Evolutionary conservation across 30 jellyfish, hydroid and myxozoan genomes (phyloP), one percentile per base, ranked within the genome.

Genomic region (Mastigias papua): DNA sequence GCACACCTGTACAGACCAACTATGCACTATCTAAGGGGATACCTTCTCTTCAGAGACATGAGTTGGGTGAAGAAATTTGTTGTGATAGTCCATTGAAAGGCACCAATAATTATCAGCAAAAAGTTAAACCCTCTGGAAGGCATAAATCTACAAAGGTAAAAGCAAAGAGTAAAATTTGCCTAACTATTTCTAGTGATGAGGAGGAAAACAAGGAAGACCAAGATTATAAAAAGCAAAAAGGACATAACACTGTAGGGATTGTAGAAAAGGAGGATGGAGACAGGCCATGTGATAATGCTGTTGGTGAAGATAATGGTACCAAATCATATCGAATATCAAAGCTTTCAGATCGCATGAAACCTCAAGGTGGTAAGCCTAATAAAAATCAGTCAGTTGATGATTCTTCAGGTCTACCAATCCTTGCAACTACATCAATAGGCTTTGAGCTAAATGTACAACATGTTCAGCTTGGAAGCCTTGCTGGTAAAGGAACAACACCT

Each of bases 131-230:
- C 35, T 5, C 37, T 72, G 63, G 63, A 33, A 28, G 62, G 20
- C 62, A 80, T 70, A 63, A 51, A 63, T 25, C 74, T 57, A 35
- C 69, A 25, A 70, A 90, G 81, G 70, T 34, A 82, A 68, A 85
- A 78, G 51, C 73, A 30, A 35, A 76, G 71, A 16, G 96, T 58
- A 29, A 91, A 90, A 35, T 73, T 78, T 28, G 90, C 77, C 67
- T 91, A 32, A 89, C 86, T 4, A 77, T 93, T 21, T 93, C 98
- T 15, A 93, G 98, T 83, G 98, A 93, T 68, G 98, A 93, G 37
- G 98, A 92, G 48, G 95, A 92, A 63, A 42, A 63, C 35, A 63
- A 27, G 1, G 37, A 25, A 19, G 17, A 13, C 34, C 33, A 54
- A 60, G 30, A 22, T 5, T 20, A 71, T n/a, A 74, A 72, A 86